Percentiles rank a stretch among this genome's conserved stretches.
Conservation (phyloP, 2,797 vertebrate species). For the Cheirogaleus major region DNA sequence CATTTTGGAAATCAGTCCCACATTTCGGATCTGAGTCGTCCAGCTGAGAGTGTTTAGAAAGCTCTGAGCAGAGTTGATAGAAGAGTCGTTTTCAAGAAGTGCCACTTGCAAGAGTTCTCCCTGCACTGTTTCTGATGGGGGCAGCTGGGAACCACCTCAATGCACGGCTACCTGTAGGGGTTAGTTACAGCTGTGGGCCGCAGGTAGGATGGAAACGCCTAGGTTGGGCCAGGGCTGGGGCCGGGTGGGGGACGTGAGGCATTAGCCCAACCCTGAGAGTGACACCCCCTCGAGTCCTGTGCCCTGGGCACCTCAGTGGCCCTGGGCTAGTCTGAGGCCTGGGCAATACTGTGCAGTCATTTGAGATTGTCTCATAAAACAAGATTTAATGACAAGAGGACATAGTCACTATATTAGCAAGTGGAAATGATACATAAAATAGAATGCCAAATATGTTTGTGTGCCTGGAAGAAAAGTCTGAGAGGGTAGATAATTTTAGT, state of each 20-base stretch:
- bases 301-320: background rate
- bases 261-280: background rate
- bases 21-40: background rate
- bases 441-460: background rate
- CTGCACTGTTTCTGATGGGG: accelerated
- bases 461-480: background rate
- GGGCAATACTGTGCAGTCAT: background rate
- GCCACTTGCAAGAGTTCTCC: background rate
- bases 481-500: background rate
- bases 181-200: background rate
- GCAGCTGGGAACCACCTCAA: background rate
- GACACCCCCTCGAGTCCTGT: background rate
- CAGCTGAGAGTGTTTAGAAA: constrained; percentile 23
- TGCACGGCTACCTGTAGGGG: accelerated
- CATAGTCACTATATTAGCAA: background rate
- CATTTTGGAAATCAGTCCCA: constrained; percentile 56
- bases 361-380: background rate
- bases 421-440: background rate
- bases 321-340: background rate
- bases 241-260: background rate
- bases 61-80: background rate
- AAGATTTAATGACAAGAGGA: background rate
- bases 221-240: background rate
- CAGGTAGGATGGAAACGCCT: accelerated
- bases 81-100: background rate